phyloP scores from a whole-genome alignment of 64 coral and sea anemone species.

The Astreopora myriophthalma region DNA sequence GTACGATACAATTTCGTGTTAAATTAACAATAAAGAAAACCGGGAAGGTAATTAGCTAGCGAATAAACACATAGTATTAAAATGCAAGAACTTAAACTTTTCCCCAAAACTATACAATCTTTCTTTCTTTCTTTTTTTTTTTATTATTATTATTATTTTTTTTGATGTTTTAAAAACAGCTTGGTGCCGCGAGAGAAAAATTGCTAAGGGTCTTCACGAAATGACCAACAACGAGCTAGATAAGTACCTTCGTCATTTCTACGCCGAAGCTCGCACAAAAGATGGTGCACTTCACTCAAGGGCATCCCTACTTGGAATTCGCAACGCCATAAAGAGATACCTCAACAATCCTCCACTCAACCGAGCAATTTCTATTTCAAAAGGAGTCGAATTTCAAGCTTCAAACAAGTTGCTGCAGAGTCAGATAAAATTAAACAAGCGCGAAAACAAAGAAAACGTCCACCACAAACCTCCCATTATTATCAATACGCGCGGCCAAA shows the following conservation, averaged over 20 bases:
- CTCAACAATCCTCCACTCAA: constrained; percentile 9
- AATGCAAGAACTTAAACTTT: too few relatives aligned
- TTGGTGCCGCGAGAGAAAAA: constrained; percentile 32
- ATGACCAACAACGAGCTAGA: constrained; percentile 40
- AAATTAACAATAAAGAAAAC: too few relatives aligned
- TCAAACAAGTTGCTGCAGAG: constrained; percentile 7
- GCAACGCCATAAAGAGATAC: constrained; percentile 10
- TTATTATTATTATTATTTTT: not conserved
- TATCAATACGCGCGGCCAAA: too few relatives aligned
- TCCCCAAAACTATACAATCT: not conserved
- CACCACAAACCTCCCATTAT: not conserved
- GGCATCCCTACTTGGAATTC: constrained; percentile 21
- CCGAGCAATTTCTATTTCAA: constrained; percentile 20
- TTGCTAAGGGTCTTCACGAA: constrained; percentile 1
- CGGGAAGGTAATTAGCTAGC: too few relatives aligned
- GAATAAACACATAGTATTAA: too few relatives aligned
- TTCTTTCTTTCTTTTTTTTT: not conserved
- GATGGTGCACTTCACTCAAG: constrained; percentile 9
- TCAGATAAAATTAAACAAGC: constrained; percentile 31
- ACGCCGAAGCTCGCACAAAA: constrained; percentile 31
- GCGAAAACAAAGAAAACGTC: constrained; percentile 47
- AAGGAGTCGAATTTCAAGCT: constrained; percentile 6
- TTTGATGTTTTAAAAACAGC: constrained; percentile 7
- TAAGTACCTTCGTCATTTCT: not conserved
- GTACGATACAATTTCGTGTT: too few relatives aligned